Conservation (phyloP, 2,113 vertebrate genomes). For the Andinoacara biseriatus region DNA sequence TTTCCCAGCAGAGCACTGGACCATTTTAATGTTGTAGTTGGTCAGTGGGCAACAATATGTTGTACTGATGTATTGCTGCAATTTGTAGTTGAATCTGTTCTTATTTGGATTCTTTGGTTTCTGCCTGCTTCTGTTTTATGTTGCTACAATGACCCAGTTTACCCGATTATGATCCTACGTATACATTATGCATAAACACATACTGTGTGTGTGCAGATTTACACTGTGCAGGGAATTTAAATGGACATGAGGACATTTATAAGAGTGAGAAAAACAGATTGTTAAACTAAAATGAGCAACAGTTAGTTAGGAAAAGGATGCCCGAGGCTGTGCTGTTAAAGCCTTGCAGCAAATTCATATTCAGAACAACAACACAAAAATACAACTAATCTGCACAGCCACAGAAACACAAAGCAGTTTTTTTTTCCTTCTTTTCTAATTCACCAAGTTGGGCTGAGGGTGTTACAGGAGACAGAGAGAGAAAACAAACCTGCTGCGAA, state of each 20-base stretch:
- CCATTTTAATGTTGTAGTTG: neutral
- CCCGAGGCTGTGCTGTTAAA: neutral
- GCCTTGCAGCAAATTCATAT: neutral
- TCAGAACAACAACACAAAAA: neutral
- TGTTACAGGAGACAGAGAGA: neutral
- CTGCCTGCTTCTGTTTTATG: neutral
- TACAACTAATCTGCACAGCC: neutral
- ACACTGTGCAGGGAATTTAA: neutral
- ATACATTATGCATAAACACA: neutral
- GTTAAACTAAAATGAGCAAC: neutral
- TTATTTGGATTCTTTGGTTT: neutral
- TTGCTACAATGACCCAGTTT: neutral
- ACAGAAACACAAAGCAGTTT: neutral
- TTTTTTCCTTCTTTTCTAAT: neutral
- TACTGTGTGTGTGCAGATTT: neutral
- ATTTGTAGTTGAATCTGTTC: neutral
- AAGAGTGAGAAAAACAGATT: rapidly evolving
- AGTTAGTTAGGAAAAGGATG: neutral
- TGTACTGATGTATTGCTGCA: rapidly evolving
- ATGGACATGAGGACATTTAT: neutral
- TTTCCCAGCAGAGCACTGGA: neutral
- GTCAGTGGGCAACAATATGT: no score
- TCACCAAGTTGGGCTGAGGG: neutral
- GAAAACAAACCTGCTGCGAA: neutral
- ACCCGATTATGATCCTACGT: neutral